Conservation (phyloP, 2,113 vertebrate species). For the Caloenas nicobarica region DNA sequence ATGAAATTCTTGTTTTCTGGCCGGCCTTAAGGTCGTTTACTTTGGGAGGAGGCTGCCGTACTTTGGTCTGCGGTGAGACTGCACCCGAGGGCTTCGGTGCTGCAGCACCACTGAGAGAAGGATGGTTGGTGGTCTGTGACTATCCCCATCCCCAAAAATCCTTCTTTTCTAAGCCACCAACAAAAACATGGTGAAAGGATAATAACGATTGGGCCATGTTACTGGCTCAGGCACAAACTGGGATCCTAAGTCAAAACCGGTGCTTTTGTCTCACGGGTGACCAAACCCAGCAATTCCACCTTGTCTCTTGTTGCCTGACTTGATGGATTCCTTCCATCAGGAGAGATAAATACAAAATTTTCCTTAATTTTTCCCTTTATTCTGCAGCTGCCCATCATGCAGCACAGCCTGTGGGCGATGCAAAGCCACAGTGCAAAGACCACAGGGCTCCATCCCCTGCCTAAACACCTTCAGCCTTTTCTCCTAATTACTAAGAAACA, state of each 20-base stretch:
- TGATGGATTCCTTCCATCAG: background rate
- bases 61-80: background rate
- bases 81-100: background rate
- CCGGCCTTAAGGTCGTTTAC: background rate
- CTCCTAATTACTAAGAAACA: background rate
- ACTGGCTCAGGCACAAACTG: background rate
- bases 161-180: background rate
- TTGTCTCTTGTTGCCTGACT: background rate
- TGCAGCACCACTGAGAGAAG: no score
- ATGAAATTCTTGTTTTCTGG: constrained; percentile 6
- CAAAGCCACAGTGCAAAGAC: background rate
- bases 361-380: background rate
- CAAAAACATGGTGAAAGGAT: background rate
- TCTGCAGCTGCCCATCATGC: background rate
- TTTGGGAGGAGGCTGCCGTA: background rate
- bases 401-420: fast-evolving
- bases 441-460: background rate
- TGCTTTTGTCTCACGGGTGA: fast-evolving
- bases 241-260: background rate
- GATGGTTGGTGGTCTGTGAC: background rate
- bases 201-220: background rate
- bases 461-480: background rate
- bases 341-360: background rate
- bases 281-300: background rate
- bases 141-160: background rate